phyloP scores from a whole-genome alignment of 2,113 vertebrate species.

The Ageneiosus marmoratus region DNA sequence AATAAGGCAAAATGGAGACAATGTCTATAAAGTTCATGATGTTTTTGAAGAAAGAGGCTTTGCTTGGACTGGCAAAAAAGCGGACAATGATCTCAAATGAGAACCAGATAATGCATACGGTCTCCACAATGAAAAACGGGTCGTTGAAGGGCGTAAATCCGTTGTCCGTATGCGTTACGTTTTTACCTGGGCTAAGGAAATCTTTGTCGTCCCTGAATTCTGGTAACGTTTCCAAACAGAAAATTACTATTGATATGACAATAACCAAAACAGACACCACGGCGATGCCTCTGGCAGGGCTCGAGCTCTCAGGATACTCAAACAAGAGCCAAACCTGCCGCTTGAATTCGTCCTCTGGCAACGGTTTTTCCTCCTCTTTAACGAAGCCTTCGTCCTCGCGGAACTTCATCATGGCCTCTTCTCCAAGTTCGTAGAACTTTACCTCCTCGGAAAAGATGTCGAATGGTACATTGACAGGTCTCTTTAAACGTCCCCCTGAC shows the following conservation, averaged over 20 bases:
- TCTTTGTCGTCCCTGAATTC: slow-evolving; percentile 95
- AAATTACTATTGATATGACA: slow-evolving; percentile 96
- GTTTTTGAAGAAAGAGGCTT: slow-evolving; percentile 93
- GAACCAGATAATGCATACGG: slow-evolving; percentile 98
- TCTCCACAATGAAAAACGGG: slow-evolving; percentile 98
- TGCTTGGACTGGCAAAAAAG: slow-evolving; percentile 95
- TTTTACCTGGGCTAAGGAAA: slow-evolving; percentile 75
- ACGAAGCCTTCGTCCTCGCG: slow-evolving; percentile 97
- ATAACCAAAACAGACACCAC: slow-evolving; percentile 97
- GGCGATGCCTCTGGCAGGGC: slow-evolving; percentile 91
- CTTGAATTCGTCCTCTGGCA: slow-evolving; percentile 95
- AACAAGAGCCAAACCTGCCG: slow-evolving; percentile 98
- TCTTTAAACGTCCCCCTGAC: slow-evolving; percentile 91
- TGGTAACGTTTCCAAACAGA: slow-evolving; percentile 94
- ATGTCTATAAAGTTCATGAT: slow-evolving; percentile 99
- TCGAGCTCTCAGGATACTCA: slow-evolving; percentile 96
- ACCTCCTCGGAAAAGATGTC: slow-evolving; percentile 98
- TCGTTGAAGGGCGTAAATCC: slow-evolving; percentile 94
- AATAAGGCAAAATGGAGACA: slow-evolving; percentile 99
- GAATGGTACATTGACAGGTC: slow-evolving; percentile 92
- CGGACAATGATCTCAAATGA: slow-evolving; percentile 96
- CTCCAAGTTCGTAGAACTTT: slow-evolving; percentile 96
- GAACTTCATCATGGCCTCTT: slow-evolving; percentile 94
- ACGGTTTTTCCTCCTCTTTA: slow-evolving; percentile 89
- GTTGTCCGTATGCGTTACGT: slow-evolving; percentile 76